Evolutionary conservation across 2,113 vertebrate genomes (phyloP), one percentile per base, ranked within the genome.

Genomic region (Solea senegalensis): DNA sequence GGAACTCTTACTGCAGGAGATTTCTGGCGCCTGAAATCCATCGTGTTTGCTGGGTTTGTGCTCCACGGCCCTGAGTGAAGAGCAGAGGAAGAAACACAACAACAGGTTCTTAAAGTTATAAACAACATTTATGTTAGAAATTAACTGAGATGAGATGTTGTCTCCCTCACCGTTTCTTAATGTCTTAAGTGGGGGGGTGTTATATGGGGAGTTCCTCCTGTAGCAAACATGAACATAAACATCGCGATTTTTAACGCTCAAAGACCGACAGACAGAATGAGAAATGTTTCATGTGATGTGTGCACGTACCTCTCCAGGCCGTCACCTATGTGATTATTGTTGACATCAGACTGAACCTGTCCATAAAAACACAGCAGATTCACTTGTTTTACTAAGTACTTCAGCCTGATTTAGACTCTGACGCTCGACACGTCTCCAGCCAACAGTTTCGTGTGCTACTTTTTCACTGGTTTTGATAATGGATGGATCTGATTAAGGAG

Each of bases 321-420:
- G 15, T 11, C 1, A 5, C 28, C 69, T 2, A 64, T 9, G 53
- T 39, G 44, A 53, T 73, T 86, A 72, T 68, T 84, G 75, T 84
- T 86, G 74, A 4, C 21, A 39, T 88, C 70, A 4, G 7, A 26
- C 5, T 59, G 64, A 59, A 1, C 43, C 91, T 92, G 80, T 44
- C 50, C 26, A 68, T 61, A 40, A 69, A 76, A 55, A 76, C 11
- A 28, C 13, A 39, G 43, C 7, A 60, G 2, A 26, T 14, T 45
- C 15, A 51, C 27, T 5, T 21, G 21, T 21, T 21, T 34, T 34
- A 34, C 21, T 34, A 34, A 34, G 34, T 34, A 34, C 34, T 34
- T 4, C 3, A 34, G 34, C 34, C 34, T 6, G 34, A 34, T 34
- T 34, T 34, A 21, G 21, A 21, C 21, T 21, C 21, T 1, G 21